Evolutionary conservation across 2,113 vertebrate genomes (phyloP).

Genomic region (Pogonocichla stellata): DNA sequence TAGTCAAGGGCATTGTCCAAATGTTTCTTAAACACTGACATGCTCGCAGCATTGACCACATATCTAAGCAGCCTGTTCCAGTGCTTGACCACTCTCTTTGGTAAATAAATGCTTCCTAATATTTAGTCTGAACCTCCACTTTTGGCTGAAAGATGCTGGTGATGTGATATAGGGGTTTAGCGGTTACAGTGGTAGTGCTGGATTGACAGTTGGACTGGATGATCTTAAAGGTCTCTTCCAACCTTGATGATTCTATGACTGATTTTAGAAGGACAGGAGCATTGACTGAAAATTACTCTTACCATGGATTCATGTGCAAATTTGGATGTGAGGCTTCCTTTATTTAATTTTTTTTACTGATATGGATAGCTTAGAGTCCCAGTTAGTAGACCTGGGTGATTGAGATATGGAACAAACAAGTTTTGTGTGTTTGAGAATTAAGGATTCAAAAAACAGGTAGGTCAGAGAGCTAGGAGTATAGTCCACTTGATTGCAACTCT

Average conservation of each 20-base stretch:
- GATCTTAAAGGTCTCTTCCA: not conserved
- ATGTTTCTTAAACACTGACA: not conserved
- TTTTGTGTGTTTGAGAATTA: not conserved
- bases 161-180: not conserved
- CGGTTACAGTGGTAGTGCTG: not conserved
- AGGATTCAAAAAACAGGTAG: not conserved
- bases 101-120: not conserved
- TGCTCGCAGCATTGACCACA: too few relatives aligned
- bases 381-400: not conserved
- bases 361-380: not conserved
- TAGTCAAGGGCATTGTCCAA: not conserved
- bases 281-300: not conserved
- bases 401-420: not conserved
- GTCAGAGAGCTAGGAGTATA: not conserved
- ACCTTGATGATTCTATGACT: not conserved
- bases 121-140: not conserved
- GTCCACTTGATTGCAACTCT: not conserved
- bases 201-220: not conserved
- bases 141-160: not conserved
- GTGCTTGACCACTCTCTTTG: not conserved
- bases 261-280: not conserved
- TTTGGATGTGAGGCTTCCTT: not conserved
- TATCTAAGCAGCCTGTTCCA: not conserved
- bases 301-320: not conserved
- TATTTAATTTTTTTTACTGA: not conserved